phyloP scores from a whole-genome alignment of 2,888 invertebrate genomes.

The Eupithecia centaureata region DNA sequence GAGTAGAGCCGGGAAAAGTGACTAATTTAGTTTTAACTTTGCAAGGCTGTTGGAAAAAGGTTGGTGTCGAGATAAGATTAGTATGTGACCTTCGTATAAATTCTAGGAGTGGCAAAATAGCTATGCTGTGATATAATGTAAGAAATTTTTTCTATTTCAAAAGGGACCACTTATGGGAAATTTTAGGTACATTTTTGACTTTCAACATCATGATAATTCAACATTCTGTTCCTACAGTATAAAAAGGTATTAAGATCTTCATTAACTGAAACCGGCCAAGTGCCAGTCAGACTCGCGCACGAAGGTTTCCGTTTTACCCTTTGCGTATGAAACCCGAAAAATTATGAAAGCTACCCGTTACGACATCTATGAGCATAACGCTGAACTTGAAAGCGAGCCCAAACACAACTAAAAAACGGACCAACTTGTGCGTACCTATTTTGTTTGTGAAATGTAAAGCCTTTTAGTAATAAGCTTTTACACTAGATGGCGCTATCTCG shows the following conservation, averaged over 20 bases:
- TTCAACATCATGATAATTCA: too few relatives aligned
- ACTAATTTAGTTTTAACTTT: background rate
- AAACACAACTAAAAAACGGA: background rate
- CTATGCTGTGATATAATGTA: constrained; percentile 9
- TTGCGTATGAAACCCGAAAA: too few relatives aligned
- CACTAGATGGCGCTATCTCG: constrained; percentile 2
- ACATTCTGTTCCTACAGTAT: too few relatives aligned
- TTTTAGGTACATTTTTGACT: too few relatives aligned
- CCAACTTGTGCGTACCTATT: background rate
- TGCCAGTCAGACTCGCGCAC: too few relatives aligned
- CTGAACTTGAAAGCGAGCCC: background rate
- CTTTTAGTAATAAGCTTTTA: background rate
- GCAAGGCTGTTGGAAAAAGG: background rate
- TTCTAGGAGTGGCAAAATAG: background rate
- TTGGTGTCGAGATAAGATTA: background rate
- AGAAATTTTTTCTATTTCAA: too few relatives aligned
- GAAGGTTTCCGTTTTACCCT: too few relatives aligned
- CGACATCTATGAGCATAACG: background rate
- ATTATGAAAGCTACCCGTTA: background rate
- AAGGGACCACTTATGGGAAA: too few relatives aligned
- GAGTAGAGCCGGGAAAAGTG: background rate
- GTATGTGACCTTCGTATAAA: background rate
- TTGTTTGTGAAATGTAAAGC: background rate
- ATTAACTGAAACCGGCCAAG: too few relatives aligned
- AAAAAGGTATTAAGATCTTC: too few relatives aligned